Base-by-base conservation (phyloP, 2,888 invertebrate genomes). In the Sarcophaga carnaria region DNA sequence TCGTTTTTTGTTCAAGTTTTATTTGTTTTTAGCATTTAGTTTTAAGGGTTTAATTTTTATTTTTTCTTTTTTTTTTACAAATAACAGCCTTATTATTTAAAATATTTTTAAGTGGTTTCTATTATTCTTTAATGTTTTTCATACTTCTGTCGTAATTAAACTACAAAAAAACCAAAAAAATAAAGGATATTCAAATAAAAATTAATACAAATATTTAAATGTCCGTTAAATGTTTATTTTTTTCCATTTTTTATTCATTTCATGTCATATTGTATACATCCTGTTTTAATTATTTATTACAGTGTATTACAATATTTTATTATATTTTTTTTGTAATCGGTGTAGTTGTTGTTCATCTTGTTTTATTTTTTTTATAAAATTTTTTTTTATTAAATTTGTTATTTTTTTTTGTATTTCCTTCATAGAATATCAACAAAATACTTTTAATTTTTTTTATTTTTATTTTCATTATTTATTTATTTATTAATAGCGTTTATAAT, bases 41-140 rank as follows among this genome's bases (percentile, higher is more conserved):
- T 78, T 67, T 64, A 60, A 62, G 1, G 37, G 37, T 37, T 37
- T 37, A 6, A 37, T 37, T 37, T 37, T 12, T 14, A 14, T 69
- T 70, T 62, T 75, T 62, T 77, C 47, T 80, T 79, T 84, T 74
- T 76, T 84, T 90, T 90, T 92, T 92, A 92, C 92, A 92, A 90
- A 92, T 92, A 92, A 92, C 92, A 92, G 92, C 92, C 92, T 92
- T 92, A 92, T 91, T 89, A 91, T 91, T 92, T 91, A 37, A 37
- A 92, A 91, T 90, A 89, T 75, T 63, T 54, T 71, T 27, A 75
- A 75, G 37, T 37, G 37, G 6, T 37, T 37, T 37, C 37, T 37
- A 37, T 37, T 81, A 11, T 71, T 90, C 20, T 64, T 22, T 70
- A 47, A 22, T 64, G 0, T 62, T 69, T 37, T 6, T 27, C 27